These are phyloP conservation scores for Pseudomyrmex cubaensis DNA, from an alignment of 1,140 invertebrate species.

Conservation along the genomic window DNA sequence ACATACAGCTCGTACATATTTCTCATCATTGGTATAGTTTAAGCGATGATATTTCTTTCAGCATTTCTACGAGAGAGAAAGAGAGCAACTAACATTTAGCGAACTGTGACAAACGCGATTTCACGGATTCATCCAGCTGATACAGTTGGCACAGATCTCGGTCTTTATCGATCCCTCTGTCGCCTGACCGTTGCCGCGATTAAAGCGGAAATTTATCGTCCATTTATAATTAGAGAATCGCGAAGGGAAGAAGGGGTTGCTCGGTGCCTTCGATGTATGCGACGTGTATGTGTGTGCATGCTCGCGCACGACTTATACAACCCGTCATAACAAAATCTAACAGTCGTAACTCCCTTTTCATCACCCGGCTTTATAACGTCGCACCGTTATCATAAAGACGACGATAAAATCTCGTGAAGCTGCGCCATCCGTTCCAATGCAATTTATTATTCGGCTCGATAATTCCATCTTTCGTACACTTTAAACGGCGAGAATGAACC, in stretches of 20 bases:
- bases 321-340: constrained; percentile 63
- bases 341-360: constrained; percentile 64
- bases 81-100: constrained; percentile 45
- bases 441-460: constrained; percentile 67
- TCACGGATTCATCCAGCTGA: constrained; percentile 46
- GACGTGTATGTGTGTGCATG: background rate
- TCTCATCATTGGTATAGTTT: constrained; percentile 17
- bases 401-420: constrained; percentile 62
- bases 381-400: constrained; percentile 60
- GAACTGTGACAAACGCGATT: constrained; percentile 43
- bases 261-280: constrained; percentile 24
- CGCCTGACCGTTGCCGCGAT: constrained; percentile 33
- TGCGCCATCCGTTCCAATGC: constrained; percentile 36
- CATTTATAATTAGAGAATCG: constrained; percentile 68
- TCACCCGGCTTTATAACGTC: constrained; percentile 55
- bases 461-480: constrained; percentile 36
- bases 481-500: constrained; percentile 10
- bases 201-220: constrained; percentile 65
- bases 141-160: constrained; percentile 60
- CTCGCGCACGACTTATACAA: constrained; percentile 3
- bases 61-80: background rate
- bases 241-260: constrained; percentile 9
- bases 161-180: constrained; percentile 49
- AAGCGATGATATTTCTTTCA: constrained; percentile 4
- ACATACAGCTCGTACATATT: background rate